phyloP scores from a whole-genome alignment of 2,888 invertebrate genomes.

The Eueremaeus valkanovi region DNA sequence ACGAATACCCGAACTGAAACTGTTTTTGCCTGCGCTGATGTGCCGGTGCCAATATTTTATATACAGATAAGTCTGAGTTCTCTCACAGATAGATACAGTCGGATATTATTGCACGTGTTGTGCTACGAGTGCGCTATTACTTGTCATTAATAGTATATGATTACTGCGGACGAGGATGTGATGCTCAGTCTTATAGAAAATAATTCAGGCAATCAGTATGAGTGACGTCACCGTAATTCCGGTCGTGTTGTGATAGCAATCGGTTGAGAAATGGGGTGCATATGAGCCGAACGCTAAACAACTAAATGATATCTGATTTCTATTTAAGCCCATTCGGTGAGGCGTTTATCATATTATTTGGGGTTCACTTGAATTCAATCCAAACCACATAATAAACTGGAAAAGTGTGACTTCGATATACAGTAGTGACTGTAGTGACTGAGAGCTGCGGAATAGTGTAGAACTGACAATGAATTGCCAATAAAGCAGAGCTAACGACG shows the following conservation, averaged over 20 bases:
- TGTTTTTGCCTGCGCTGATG: not conserved
- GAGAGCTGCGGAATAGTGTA: too few species aligned
- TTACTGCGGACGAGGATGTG: not conserved
- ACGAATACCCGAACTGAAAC: constrained; percentile 31
- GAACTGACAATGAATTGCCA: constrained; percentile 24
- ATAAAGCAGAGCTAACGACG: not conserved
- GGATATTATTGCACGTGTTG: constrained; percentile 25
- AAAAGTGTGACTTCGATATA: constrained; percentile 22
- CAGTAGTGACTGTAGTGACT: too few species aligned
- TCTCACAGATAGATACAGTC: not conserved
- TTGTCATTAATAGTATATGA: not conserved
- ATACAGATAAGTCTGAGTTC: not conserved
- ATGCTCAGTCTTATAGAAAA: constrained; percentile 6
- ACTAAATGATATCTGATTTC: constrained; percentile 28
- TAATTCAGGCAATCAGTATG: not conserved
- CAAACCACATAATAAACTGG: constrained; percentile 31
- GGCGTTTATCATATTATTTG: constrained; percentile 34
- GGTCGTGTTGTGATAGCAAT: constrained; percentile 17
- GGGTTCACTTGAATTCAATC: constrained; percentile 19
- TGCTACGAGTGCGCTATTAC: not conserved
- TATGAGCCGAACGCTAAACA: not conserved
- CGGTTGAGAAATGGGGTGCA: constrained; percentile 20
- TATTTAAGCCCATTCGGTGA: constrained; percentile 30
- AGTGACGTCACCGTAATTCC: constrained; percentile 31
- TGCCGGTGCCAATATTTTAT: constrained; percentile 27